phyloP scores from a whole-genome alignment of 2,113 vertebrate species.

The Manacus vitellinus region DNA sequence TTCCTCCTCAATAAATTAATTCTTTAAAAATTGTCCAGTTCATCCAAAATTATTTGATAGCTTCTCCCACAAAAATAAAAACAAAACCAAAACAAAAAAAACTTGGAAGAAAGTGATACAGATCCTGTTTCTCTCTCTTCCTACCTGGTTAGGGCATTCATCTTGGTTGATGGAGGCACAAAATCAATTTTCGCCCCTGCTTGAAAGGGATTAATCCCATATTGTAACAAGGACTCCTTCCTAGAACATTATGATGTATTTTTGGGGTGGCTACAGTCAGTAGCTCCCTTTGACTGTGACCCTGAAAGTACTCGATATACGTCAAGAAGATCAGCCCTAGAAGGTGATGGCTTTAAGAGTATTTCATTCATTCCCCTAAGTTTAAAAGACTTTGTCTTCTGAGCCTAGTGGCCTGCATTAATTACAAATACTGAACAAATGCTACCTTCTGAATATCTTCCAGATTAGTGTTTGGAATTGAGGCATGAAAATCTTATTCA shows the following conservation, averaged over 20 bases:
- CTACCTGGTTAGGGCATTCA: not conserved
- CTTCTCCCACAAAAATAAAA: not conserved
- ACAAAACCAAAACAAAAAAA: not conserved
- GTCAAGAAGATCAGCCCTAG: not conserved
- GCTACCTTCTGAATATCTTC: not conserved
- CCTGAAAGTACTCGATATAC: not conserved
- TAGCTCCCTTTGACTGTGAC: not conserved
- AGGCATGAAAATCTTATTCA: not conserved
- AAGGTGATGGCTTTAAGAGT: not conserved
- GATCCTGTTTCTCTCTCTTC: not conserved
- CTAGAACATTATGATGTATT: not conserved
- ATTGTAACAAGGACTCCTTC: not conserved
- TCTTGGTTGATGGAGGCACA: not conserved
- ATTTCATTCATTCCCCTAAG: not conserved
- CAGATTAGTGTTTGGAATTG: not conserved
- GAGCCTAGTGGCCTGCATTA: not conserved
- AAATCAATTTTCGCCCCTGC: conserved; percentile 1
- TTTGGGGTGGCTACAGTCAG: not conserved
- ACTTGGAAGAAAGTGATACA: not conserved
- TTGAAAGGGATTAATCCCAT: not conserved
- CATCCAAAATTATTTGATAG: not conserved
- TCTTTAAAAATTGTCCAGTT: not conserved
- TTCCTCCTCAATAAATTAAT: not conserved
- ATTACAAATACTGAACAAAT: not conserved
- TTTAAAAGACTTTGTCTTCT: not conserved